Evolutionary conservation across 2,888 invertebrate genomes (phyloP).

Genomic region (Nemoura dubitans): DNA sequence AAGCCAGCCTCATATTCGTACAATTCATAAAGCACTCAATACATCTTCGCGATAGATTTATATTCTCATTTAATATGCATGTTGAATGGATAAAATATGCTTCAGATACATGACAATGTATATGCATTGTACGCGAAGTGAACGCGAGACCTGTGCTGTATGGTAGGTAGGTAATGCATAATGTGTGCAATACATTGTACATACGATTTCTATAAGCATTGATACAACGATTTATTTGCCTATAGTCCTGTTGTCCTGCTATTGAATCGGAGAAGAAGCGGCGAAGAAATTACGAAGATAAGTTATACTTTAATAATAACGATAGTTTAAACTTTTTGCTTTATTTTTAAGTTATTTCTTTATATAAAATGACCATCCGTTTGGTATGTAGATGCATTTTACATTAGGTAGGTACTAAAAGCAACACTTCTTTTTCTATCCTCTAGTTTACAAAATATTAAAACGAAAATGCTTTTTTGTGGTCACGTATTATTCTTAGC

Average conservation of each 20-base stretch:
- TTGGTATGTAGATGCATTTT: neutral
- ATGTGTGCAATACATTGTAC: conserved; percentile 3
- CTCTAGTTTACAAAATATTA: neutral
- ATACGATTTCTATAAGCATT: neutral
- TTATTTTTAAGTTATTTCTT: neutral
- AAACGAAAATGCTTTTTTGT: neutral
- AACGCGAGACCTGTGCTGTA: neutral
- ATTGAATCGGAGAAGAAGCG: neutral
- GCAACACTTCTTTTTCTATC: neutral
- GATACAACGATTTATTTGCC: neutral
- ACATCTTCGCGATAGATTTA: neutral
- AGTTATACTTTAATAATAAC: conserved; percentile 3
- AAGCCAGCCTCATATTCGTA: neutral
- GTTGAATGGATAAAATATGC: neutral
- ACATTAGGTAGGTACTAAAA: neutral
- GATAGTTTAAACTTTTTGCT: neutral
- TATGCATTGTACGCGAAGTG: neutral
- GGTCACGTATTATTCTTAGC: no score
- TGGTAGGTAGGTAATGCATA: neutral
- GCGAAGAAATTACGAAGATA: neutral
- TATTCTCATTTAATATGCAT: neutral
- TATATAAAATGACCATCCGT: no score
- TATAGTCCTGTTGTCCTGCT: neutral
- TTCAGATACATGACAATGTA: neutral
- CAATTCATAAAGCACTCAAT: neutral